phyloP scores from a whole-genome alignment of 1,140 invertebrate species.

The Brachionus manjavacas region DNA sequence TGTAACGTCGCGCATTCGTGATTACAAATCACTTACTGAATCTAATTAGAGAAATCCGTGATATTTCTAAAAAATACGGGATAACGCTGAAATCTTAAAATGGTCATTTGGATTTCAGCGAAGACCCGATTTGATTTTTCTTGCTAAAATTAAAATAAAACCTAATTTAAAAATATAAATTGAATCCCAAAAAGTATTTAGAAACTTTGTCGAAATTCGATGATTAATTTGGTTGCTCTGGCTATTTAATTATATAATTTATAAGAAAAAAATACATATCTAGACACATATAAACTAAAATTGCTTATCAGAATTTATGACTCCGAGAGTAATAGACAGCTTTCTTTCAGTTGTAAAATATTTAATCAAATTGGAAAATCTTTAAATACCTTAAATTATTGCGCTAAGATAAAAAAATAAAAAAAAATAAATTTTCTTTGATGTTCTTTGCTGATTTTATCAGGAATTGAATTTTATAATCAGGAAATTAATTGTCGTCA shows the following conservation, averaged over 20 bases:
- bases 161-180: conserved; percentile 26
- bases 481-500: background rate
- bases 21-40: background rate
- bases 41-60: background rate
- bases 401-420: background rate
- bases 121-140: conserved; percentile 11
- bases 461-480: background rate
- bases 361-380: background rate
- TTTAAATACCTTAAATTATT: conserved; percentile 2
- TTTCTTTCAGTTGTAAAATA: background rate
- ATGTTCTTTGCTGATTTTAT: background rate
- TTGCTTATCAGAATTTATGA: background rate
- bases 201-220: background rate
- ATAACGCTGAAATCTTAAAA: background rate
- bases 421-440: background rate
- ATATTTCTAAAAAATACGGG: background rate
- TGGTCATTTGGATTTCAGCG: background rate
- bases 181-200: background rate
- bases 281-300: background rate
- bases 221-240: background rate
- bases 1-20: background rate
- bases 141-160: background rate
- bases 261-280: background rate
- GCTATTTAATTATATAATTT: conserved; percentile 22
- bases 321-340: background rate